phyloP scores from a whole-genome alignment of 2,797 vertebrate species.

The Pogoniulus pusillus region DNA sequence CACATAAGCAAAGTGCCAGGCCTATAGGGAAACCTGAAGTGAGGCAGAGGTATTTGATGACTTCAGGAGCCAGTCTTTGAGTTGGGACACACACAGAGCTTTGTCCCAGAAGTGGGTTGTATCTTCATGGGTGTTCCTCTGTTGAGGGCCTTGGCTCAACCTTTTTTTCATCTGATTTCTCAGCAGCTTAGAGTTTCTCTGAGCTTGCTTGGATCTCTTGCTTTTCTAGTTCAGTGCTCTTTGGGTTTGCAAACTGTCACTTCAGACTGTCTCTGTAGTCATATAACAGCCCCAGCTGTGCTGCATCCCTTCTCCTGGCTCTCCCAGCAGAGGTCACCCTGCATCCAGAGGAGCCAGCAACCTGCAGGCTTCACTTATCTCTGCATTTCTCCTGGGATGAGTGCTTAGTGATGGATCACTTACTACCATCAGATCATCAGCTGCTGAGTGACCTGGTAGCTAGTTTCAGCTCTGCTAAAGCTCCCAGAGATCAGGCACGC shows the following conservation, averaged over 20 bases:
- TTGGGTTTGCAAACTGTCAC: not conserved
- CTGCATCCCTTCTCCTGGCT: not conserved
- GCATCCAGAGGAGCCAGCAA: accelerated
- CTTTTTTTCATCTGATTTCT: not conserved
- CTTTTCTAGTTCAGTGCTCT: not conserved
- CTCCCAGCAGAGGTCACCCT: conserved; percentile 37
- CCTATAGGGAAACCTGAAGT: not conserved
- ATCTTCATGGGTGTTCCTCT: not conserved
- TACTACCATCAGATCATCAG: not conserved
- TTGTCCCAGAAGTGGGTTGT: not conserved
- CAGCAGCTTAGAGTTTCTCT: not conserved
- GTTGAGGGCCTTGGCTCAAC: not conserved
- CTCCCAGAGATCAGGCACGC: not conserved
- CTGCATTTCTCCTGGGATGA: not conserved
- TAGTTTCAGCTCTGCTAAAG: not conserved
- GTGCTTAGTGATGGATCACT: not conserved
- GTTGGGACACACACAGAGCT: not conserved
- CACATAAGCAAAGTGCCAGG: not conserved
- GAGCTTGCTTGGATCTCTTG: not conserved
- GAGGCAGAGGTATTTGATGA: not conserved
- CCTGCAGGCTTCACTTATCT: accelerated
- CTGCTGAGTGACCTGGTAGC: not conserved
- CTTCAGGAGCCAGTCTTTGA: not conserved
- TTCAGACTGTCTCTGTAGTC: not conserved
- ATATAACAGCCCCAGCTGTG: not conserved